Evolutionary conservation across 2,888 invertebrate genomes (phyloP), one percentile per base, ranked within the genome.

Genomic region (Drepana falcataria): DNA sequence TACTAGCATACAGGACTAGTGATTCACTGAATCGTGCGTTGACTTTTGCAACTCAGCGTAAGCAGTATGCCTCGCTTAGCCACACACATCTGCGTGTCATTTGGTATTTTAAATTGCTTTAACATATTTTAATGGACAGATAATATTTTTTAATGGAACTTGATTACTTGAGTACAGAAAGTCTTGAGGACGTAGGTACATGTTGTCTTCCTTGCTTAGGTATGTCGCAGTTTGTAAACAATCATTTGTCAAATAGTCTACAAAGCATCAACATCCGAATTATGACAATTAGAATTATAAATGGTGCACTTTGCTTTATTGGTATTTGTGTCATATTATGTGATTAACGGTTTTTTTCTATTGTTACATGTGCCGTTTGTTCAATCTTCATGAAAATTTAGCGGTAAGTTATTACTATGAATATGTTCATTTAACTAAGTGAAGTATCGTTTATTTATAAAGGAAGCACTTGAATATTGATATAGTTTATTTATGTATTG

Each of bases 141-240:
- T 48, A 53, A 40, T 59, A 61, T 59, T 64, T 66, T 65, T 81
- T 74, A 65, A 88, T 88, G 87, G 86, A 86, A 69, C 69, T 77
- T 69, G 80, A 77, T 69, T 82, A 77, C 63, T 70, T 75, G 70
- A 87, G 86, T 66, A 75, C 80, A 66, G 83, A 86, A 59, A 87
- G 89, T 69, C 78, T 85, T 54, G 87, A 87, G 64, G 79, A 85
- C 70, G 75, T 89, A 72, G 81, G 83, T 71, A 84, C 80, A 65
- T 90, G 90, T 80, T 90, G 90, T 81, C 81, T 89, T 53, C 88
- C 88, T 59, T 90, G 89, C 68, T 61, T 87, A 66, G 81, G 88
- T 84, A 80, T 55, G 70, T 73, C 53, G 53, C 51, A 54, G 62
- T 59, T 51, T 51, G 34, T 51, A 40, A 40, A 51, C 33, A 5